phyloP scores from a whole-genome alignment of 2,797 vertebrate species.

The Buphagus erythrorhynchus region DNA sequence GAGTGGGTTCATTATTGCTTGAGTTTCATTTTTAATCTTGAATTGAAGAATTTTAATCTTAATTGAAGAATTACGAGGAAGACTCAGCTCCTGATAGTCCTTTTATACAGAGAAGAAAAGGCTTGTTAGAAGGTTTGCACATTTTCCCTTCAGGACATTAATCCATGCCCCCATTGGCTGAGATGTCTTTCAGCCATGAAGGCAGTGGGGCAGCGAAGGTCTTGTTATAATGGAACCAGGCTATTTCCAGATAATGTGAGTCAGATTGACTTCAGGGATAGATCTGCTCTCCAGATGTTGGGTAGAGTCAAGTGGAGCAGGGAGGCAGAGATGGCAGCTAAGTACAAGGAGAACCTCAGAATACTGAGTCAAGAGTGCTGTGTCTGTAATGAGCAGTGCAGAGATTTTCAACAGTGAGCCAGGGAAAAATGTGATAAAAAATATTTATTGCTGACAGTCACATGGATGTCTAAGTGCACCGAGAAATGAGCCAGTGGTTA shows the following conservation, averaged over 20 bases:
- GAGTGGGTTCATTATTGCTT: neutral
- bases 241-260: slow-evolving; percentile 71
- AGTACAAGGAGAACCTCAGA: neutral
- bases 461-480: neutral
- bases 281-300: slow-evolving; percentile 72
- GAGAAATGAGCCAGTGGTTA: neutral
- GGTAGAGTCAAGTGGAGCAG: slow-evolving; percentile 32
- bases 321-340: slow-evolving; percentile 26
- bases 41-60: too few relatives aligned
- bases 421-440: neutral
- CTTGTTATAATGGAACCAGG: slow-evolving; percentile 63
- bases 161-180: slow-evolving; percentile 42
- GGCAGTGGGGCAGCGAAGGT: slow-evolving; percentile 61
- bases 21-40: neutral
- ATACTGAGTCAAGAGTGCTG: neutral
- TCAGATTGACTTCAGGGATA: slow-evolving; percentile 57
- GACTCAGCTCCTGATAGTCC: neutral
- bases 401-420: neutral
- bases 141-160: slow-evolving; percentile 62
- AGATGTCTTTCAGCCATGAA: slow-evolving; percentile 62
- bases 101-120: neutral
- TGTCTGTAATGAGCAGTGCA: neutral
- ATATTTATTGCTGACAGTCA: neutral
- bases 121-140: neutral
- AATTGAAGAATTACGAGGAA: neutral